Evolutionary conservation across 2,797 vertebrate genomes (phyloP).

Genomic region (Natrix natrix): DNA sequence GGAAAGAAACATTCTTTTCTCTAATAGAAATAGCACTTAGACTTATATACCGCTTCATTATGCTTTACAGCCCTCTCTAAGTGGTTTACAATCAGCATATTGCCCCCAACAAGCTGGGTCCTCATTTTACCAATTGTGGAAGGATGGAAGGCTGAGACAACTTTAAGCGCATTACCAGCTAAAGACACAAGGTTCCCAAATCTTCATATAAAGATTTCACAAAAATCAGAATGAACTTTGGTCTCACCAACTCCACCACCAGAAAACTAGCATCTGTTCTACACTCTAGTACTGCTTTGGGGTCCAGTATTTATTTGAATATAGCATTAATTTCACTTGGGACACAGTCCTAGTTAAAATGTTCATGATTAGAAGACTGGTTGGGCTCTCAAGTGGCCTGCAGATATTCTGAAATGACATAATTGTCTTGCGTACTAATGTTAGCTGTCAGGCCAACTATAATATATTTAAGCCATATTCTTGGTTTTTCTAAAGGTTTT

Average conservation of each 20-base stretch:
- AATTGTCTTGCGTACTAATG: neutral
- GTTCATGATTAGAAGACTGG: neutral
- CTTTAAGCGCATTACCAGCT: neutral
- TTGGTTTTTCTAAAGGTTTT: neutral
- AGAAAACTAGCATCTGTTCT: neutral
- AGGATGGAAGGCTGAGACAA: neutral
- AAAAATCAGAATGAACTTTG: neutral
- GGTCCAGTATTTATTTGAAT: neutral
- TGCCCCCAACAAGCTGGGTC: neutral
- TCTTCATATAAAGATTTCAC: neutral
- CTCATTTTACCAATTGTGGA: neutral
- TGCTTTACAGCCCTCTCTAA: neutral
- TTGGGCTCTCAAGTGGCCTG: neutral
- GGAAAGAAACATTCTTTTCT: neutral
- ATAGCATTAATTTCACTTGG: neutral
- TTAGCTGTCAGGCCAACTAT: neutral
- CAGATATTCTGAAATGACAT: neutral
- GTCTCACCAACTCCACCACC: neutral
- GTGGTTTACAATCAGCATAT: neutral
- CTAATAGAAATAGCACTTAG: neutral
- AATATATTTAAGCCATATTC: neutral
- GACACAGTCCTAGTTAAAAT: neutral
- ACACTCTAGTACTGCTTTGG: neutral
- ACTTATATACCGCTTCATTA: neutral
- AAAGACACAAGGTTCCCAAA: neutral